These are phyloP conservation scores for Loxodonta africana DNA, from an alignment of 2,113 vertebrate genomes.

Conservation along the genomic window DNA sequence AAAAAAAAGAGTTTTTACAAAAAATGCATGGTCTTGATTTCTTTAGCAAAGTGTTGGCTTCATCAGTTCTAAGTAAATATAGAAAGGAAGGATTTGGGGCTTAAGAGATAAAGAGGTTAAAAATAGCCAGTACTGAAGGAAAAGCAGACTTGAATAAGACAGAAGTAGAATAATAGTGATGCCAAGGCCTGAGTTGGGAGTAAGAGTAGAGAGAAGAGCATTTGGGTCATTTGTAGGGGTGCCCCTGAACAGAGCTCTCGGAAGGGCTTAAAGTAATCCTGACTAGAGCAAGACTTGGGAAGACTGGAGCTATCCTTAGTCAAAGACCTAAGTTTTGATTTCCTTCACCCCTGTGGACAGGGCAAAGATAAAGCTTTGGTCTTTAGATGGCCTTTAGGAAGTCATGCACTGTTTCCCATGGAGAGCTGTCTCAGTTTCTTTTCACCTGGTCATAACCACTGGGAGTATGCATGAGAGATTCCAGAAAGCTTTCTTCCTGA, in stretches of 20 bases:
- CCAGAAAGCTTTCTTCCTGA: not conserved
- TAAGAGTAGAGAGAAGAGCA: not conserved
- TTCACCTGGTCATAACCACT: not conserved
- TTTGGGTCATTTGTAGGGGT: not conserved
- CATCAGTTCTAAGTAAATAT: not conserved
- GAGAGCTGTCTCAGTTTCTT: not conserved
- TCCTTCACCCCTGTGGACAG: not conserved
- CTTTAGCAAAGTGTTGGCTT: not conserved
- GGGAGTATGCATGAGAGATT: not conserved
- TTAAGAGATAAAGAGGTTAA: not conserved
- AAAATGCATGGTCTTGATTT: not conserved
- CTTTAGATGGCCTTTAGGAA: not conserved
- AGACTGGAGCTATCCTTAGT: too few relatives aligned
- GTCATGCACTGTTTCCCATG: too few relatives aligned
- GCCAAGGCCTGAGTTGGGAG: not conserved
- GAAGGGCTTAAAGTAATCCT: not conserved
- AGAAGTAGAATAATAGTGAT: not conserved
- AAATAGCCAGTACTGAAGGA: not conserved
- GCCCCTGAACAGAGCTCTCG: not conserved
- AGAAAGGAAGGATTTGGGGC: not conserved
- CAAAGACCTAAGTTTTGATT: not conserved
- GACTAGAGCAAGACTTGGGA: not conserved
- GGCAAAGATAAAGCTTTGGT: not conserved
- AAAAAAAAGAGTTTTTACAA: not conserved
- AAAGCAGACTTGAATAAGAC: not conserved